phyloP scores from a whole-genome alignment of 2,888 invertebrate genomes.

The Callyntrura guangdongensis region DNA sequence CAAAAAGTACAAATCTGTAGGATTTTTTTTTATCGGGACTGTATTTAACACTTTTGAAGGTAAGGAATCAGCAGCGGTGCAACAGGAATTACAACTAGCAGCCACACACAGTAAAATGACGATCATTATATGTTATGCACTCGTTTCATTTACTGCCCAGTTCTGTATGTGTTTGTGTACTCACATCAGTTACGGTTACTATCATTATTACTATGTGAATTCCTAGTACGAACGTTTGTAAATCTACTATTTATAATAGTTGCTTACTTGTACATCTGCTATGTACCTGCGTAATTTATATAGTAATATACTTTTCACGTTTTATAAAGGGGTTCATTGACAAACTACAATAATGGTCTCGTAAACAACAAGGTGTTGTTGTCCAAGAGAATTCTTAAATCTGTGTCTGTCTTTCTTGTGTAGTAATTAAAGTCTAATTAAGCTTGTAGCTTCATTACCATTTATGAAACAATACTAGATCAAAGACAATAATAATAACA shows the following conservation, averaged over 20 bases:
- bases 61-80: conserved; percentile 20
- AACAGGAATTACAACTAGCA: background rate
- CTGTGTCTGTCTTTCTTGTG: conserved; percentile 67
- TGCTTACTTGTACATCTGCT: background rate
- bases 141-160: background rate
- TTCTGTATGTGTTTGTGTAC: background rate
- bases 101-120: background rate
- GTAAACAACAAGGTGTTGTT: background rate
- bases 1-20: conserved; percentile 72
- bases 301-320: background rate
- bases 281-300: background rate
- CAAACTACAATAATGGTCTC: conserved; percentile 28
- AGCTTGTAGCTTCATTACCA: conserved; percentile 31
- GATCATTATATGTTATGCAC: background rate
- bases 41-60: background rate
- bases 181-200: background rate
- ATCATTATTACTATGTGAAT: background rate
- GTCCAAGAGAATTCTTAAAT: conserved; percentile 26
- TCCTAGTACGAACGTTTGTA: background rate
- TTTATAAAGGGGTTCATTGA: background rate
- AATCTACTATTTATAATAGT: background rate
- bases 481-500: conserved; percentile 20
- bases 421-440: conserved; percentile 25
- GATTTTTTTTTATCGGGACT: conserved; percentile 45
- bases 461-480: conserved; percentile 42